Conservation (phyloP, 2,113 vertebrate species). For the Stegastes partitus region DNA sequence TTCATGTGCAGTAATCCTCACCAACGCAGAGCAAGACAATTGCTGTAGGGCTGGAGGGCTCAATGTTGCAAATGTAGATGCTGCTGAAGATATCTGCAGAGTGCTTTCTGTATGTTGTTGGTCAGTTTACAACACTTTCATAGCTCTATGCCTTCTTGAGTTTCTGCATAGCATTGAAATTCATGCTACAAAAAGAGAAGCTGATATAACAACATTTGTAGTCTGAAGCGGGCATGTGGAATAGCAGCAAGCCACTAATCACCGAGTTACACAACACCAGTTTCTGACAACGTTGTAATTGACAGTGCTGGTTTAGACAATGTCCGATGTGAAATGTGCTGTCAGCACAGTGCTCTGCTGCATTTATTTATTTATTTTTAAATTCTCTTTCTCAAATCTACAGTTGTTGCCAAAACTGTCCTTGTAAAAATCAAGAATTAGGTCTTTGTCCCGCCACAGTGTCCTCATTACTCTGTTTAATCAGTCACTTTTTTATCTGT, state of each 20-base stretch:
- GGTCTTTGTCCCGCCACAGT: slow-evolving; percentile 61
- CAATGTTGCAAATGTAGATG: slow-evolving; percentile 9
- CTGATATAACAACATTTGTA: slow-evolving; percentile 2
- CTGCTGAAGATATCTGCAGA: not conserved
- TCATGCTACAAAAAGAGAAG: not conserved
- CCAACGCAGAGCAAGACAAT: slow-evolving; percentile 29
- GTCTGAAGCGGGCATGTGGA: slow-evolving; percentile 7
- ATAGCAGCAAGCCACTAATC: slow-evolving; percentile 11
- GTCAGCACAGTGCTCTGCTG: slow-evolving; percentile 3
- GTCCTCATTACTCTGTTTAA: slow-evolving; percentile 72
- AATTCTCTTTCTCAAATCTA: slow-evolving; percentile 22
- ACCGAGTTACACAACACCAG: not conserved
- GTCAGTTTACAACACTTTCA: not conserved
- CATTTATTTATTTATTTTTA: slow-evolving; percentile 12
- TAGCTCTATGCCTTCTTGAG: not conserved
- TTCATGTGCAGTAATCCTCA: slow-evolving; percentile 56
- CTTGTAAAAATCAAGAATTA: slow-evolving; percentile 49
- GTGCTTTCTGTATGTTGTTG: not conserved
- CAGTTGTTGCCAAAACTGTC: slow-evolving; percentile 44
- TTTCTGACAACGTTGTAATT: slow-evolving; percentile 29
- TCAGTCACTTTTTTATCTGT: slow-evolving; percentile 66
- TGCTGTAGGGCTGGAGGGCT: slow-evolving; percentile 29
- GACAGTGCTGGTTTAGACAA: slow-evolving; percentile 32
- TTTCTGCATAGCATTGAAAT: not conserved
- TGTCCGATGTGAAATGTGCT: slow-evolving; percentile 41